These are phyloP conservation scores for Agriopis aurantiaria DNA, from an alignment of 2,888 invertebrate genomes.

Conservation along the genomic window DNA sequence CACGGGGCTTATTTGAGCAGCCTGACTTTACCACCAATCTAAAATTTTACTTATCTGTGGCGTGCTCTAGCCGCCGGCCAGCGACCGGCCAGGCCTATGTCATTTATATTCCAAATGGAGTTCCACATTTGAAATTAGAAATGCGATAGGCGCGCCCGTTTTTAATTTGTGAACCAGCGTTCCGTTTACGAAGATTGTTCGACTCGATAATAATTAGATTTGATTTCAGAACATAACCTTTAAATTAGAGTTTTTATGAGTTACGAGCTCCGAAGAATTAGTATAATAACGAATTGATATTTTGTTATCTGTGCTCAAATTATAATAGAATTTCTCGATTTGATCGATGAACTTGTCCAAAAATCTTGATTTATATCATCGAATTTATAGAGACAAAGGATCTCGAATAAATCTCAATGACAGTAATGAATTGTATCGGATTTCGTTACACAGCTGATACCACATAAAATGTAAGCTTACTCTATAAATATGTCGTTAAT, in stretches of 20 bases:
- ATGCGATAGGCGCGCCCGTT: constrained; percentile 48
- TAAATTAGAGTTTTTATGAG: constrained; percentile 47
- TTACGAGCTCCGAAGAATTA: constrained; percentile 45
- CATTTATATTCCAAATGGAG: constrained; percentile 49
- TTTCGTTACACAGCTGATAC: constrained; percentile 33
- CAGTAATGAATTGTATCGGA: constrained; percentile 36
- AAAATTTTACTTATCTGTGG: constrained; percentile 5
- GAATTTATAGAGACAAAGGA: constrained; percentile 34
- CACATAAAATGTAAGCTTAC: constrained; percentile 23
- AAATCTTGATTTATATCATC: constrained; percentile 36
- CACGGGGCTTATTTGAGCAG: no score
- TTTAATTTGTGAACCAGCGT: constrained; percentile 49
- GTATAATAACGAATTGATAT: constrained; percentile 43
- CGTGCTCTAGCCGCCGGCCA: constrained; percentile 23
- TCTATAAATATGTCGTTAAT: constrained; percentile 41
- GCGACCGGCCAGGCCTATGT: constrained; percentile 44
- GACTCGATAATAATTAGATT: constrained; percentile 47
- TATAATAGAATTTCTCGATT: constrained; percentile 36
- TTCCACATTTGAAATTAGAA: constrained; percentile 50
- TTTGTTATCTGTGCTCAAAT: constrained; percentile 35
- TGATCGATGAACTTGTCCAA: constrained; percentile 43
- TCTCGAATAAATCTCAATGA: constrained; percentile 38
- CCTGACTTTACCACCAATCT: neutral
- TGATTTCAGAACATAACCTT: constrained; percentile 45
- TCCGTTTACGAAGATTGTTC: constrained; percentile 48